Percentiles rank a stretch among this genome's conserved stretches.
Conservation (phyloP, 2,113 vertebrate genomes). For the Ophthalmolycus amberensis region DNA sequence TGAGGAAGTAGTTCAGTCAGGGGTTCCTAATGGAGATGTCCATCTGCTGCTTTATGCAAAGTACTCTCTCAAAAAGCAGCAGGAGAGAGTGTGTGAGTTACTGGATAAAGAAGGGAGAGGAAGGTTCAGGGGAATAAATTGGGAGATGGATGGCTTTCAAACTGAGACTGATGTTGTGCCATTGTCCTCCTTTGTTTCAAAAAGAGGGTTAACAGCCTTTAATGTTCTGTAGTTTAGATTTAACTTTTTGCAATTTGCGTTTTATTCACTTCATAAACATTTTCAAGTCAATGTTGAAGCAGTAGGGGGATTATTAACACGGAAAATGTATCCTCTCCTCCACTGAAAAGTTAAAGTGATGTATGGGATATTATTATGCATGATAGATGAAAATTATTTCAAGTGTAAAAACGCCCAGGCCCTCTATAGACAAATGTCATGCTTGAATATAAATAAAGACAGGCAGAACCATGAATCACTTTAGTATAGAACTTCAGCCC, state of each 20-base stretch:
- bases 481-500: slow-evolving; percentile 50
- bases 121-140: neutral
- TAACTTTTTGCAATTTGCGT: slow-evolving; percentile 14
- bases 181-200: slow-evolving; percentile 34
- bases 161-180: neutral
- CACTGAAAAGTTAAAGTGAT: slow-evolving; percentile 46
- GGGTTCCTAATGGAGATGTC: slow-evolving; percentile 70
- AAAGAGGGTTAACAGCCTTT: slow-evolving; percentile 3
- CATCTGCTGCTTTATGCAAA: slow-evolving; percentile 72
- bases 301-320: neutral
- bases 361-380: slow-evolving; percentile 64
- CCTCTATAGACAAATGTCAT: slow-evolving; percentile 67
- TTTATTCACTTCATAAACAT: slow-evolving; percentile 26
- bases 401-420: slow-evolving; percentile 70
- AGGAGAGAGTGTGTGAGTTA: slow-evolving; percentile 23
- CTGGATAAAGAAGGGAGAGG: slow-evolving; percentile 16
- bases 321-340: slow-evolving; percentile 15
- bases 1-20: slow-evolving; percentile 63
- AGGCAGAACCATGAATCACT: slow-evolving; percentile 76
- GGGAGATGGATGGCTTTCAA: neutral
- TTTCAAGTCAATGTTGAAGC: neutral
- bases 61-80: slow-evolving; percentile 41
- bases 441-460: slow-evolving; percentile 73
- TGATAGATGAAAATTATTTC: slow-evolving; percentile 70
- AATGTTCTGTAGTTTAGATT: neutral